Evolutionary conservation across 2,113 vertebrate species (phyloP).

Genomic region (Prunella himalayana): DNA sequence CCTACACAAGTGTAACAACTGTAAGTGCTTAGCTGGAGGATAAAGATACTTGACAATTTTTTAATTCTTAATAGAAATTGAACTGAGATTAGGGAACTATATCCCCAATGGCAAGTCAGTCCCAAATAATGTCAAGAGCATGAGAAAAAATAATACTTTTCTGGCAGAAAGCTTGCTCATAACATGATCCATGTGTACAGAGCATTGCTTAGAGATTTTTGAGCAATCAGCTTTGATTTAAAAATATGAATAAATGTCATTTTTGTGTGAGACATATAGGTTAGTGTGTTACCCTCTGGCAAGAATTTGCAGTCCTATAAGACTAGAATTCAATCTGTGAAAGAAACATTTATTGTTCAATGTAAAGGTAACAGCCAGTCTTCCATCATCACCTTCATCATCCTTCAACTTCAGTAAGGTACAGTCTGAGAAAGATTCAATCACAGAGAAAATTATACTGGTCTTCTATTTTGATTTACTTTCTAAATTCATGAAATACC

Average conservation of each 20-base stretch:
- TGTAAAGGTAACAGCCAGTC: neutral
- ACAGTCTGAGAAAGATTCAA: neutral
- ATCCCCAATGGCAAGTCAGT: neutral
- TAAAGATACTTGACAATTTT: neutral
- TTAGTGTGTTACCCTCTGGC: neutral
- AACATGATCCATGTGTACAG: neutral
- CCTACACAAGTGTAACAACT: neutral
- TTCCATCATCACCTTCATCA: neutral
- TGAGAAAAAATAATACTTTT: neutral
- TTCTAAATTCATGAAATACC: neutral
- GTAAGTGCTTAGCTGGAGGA: neutral
- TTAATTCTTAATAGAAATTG: neutral
- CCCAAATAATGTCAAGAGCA: neutral
- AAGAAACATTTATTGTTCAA: neutral
- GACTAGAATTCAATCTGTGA: neutral
- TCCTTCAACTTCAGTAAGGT: neutral
- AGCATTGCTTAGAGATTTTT: neutral
- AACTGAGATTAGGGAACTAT: neutral
- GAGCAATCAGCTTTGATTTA: neutral
- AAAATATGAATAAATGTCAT: neutral
- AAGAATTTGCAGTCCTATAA: neutral
- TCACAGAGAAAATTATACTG: neutral
- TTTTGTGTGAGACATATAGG: neutral
- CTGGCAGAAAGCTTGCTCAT: neutral
- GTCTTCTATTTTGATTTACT: neutral